Evolutionary conservation across 2,113 vertebrate genomes (phyloP).

Genomic region (Corythornis cristatus): DNA sequence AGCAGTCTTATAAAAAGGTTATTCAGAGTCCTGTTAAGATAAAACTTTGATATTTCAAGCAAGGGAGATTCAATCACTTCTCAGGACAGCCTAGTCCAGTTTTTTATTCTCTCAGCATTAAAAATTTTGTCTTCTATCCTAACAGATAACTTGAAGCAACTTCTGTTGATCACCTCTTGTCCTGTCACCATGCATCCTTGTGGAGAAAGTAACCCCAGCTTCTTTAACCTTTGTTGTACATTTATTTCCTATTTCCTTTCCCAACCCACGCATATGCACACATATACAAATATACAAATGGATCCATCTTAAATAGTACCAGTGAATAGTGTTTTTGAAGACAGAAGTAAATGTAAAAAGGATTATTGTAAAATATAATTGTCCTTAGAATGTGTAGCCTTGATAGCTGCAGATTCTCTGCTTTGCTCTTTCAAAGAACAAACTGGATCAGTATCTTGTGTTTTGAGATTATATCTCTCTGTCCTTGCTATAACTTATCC

Average conservation of each 20-base stretch:
- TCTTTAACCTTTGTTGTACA: neutral
- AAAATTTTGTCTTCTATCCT: neutral
- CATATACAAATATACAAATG: neutral
- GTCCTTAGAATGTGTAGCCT: neutral
- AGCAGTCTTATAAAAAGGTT: neutral
- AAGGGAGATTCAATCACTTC: neutral
- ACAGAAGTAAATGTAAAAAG: neutral
- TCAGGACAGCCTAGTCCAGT: neutral
- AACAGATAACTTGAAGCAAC: neutral
- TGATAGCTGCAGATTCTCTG: neutral
- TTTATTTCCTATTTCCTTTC: neutral
- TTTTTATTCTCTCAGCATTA: neutral
- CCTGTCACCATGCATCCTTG: neutral
- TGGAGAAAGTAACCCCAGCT: neutral
- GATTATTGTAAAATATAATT: neutral
- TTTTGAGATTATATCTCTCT: neutral
- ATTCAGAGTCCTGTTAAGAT: neutral
- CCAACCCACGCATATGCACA: too few species aligned
- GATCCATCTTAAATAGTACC: neutral
- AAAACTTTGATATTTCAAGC: neutral
- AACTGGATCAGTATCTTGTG: neutral
- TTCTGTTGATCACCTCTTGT: neutral
- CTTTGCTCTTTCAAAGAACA: neutral
- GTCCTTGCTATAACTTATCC: neutral
- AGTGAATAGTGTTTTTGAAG: neutral